phyloP scores from a whole-genome alignment of 2,113 vertebrate species.

The Ptilorrhoa leucosticta region DNA sequence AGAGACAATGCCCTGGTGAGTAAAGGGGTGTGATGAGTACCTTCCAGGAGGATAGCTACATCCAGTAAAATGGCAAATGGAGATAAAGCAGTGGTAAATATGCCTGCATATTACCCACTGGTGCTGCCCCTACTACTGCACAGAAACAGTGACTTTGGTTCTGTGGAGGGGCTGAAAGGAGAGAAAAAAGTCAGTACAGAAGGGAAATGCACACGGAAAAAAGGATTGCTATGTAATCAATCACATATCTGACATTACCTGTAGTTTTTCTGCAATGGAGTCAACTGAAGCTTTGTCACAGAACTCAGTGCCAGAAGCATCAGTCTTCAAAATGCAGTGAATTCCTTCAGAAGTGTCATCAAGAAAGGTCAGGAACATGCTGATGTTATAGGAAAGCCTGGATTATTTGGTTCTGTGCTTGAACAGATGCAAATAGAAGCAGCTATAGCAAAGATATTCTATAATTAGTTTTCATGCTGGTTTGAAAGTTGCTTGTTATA shows the following conservation, averaged over 20 bases:
- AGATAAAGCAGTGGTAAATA: background rate
- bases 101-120: background rate
- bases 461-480: conserved; percentile 66
- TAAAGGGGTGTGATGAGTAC: background rate
- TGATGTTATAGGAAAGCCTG: conserved; percentile 49
- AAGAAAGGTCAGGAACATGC: conserved; percentile 51
- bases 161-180: background rate
- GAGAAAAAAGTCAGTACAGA: background rate
- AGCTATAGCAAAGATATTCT: conserved; percentile 48
- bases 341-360: conserved; percentile 16
- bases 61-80: background rate
- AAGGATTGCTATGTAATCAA: background rate
- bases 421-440: conserved; percentile 67
- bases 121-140: background rate
- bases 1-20: background rate
- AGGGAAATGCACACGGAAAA: background rate
- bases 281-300: background rate
- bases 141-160: background rate
- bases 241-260: background rate
- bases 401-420: conserved; percentile 47
- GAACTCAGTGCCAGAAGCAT: background rate
- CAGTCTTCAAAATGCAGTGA: background rate
- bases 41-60: background rate
- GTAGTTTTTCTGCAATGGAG: background rate
- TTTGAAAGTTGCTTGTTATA: conserved; percentile 62